phyloP scores from a whole-genome alignment of 2,888 invertebrate species.

The Cylindroiulus punctatus region DNA sequence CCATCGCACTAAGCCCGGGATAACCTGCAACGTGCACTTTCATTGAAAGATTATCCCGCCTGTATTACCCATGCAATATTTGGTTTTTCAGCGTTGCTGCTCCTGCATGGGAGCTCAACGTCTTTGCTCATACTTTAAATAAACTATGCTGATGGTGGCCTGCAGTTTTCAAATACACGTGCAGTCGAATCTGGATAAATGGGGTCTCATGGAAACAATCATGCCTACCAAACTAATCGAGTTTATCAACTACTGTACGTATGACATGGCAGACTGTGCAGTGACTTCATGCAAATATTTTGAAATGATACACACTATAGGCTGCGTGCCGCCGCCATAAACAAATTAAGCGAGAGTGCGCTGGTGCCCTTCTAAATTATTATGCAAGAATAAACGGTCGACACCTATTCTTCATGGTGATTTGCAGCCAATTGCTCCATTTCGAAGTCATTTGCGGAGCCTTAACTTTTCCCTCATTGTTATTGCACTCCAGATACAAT shows the following conservation, averaged over 20 bases:
- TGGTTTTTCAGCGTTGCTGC: too few species aligned
- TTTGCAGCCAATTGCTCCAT: constrained; percentile 34
- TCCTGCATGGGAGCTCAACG: too few species aligned
- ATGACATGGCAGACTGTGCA: too few species aligned
- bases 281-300: not conserved
- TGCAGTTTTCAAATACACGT: too few species aligned
- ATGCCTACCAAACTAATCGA: too few species aligned
- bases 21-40: constrained; percentile 21
- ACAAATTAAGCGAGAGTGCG: not conserved
- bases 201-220: too few species aligned
- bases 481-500: constrained; percentile 42
- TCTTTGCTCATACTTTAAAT: too few species aligned
- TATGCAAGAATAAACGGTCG: constrained; percentile 30
- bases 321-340: too few species aligned
- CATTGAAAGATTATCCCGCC: not conserved
- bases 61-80: too few species aligned
- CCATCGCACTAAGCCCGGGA: not conserved
- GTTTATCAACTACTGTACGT: too few species aligned
- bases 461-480: constrained; percentile 35
- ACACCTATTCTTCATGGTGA: not conserved
- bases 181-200: too few species aligned
- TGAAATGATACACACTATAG: not conserved
- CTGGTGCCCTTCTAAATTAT: not conserved
- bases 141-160: too few species aligned
- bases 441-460: constrained; percentile 16